A percentile compares a stretch with the other conserved stretches of the same genome.
Evolutionary conservation across 1,140 invertebrate species (phyloP).

Genomic region (Euwallacea similis): DNA sequence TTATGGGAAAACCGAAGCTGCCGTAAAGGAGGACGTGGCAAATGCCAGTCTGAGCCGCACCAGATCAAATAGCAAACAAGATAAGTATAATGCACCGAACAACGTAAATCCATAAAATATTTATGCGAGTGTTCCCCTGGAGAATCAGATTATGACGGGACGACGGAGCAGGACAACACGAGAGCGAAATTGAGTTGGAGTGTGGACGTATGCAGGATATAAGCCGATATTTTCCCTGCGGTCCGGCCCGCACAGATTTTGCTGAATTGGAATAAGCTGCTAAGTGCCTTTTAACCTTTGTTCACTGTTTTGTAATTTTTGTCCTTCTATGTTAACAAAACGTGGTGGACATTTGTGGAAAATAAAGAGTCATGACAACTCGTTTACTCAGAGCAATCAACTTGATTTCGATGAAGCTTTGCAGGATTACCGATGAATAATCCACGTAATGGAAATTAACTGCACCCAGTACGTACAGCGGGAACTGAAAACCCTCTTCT

Average conservation of each 20-base stretch:
- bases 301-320: not conserved
- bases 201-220: slow-evolving; percentile 38
- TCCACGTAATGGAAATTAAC: no score
- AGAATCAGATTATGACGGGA: slow-evolving; percentile 53
- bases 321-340: no score
- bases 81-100: slow-evolving; percentile 55
- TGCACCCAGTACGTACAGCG: no score
- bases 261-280: slow-evolving; percentile 36
- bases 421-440: no score
- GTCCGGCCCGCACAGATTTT: slow-evolving; percentile 28
- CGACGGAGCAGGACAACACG: slow-evolving; percentile 32
- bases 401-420: no score
- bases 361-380: no score
- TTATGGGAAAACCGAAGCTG: slow-evolving; percentile 39
- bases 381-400: no score
- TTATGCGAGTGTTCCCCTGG: slow-evolving; percentile 48
- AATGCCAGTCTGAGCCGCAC: slow-evolving; percentile 36
- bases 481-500: no score
- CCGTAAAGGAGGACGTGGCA: slow-evolving; percentile 25
- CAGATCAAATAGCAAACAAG: slow-evolving; percentile 53
- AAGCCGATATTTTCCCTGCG: slow-evolving; percentile 39
- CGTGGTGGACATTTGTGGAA: no score
- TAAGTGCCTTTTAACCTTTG: slow-evolving; percentile 30
- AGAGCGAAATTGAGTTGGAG: slow-evolving; percentile 32
- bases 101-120: slow-evolving; percentile 56